Evolutionary conservation across 1,140 invertebrate species (phyloP), one percentile per base, ranked within the genome.

Genomic region (Chymomyza costata): DNA sequence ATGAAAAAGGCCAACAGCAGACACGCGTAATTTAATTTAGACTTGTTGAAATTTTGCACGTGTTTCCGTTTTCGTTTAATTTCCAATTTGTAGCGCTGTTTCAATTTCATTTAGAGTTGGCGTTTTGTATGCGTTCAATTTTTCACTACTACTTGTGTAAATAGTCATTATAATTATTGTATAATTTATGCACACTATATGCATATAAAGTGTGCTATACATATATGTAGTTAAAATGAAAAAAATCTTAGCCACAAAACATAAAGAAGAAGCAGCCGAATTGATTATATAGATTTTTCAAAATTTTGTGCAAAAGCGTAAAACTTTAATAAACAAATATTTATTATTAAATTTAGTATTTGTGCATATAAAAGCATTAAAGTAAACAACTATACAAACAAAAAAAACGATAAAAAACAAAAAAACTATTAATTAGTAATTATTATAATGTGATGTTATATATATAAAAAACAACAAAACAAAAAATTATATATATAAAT

Each of bases 381-480:
- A 15, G n/a, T 31, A 55, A 55, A 56, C 66, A n/a, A 49, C 46
- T 66, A 57, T 74, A 65, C 40, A 54, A 52, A 61, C 14, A 45
- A 40, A 47, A n/a, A 61, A 54, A 40, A 34, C 6, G 25, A 11
- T 37, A 13, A 44, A 41, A 48, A 17, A 18, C 30, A 45, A 30
- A 10, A 49, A 66, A 58, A 63, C 61, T 82, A 82, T 67, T 74
- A 64, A 70, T 78, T 82, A 82, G 64, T 82, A 82, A 78, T 68
- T 82, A 82, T 76, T 82, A 76, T 82, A 82, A 82, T 82, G 78
- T 82, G 78, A 82, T 82, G 78, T 82, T 82, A 82, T 71, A 82
- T 59, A 78, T 82, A 82, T 62, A 60, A 73, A 70, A 63, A 59
- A 63, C 47, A 6, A 60, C 63, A 59, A 62, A 40, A 73, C 14